Conservation (phyloP, 64 coral and sea anemone genomes). For the Dendrophyllia cribrosa region DNA sequence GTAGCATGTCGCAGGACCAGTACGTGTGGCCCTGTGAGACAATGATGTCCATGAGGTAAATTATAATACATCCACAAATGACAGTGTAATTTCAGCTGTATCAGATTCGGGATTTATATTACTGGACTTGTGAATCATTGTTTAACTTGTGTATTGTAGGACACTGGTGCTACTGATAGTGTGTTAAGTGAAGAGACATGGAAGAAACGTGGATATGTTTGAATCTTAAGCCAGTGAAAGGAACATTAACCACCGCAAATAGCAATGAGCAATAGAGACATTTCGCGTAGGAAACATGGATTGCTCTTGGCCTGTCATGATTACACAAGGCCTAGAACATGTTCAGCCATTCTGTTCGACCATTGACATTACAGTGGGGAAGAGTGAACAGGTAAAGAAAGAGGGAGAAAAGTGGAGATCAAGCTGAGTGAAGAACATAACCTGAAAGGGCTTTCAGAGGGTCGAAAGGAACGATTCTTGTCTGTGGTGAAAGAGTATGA, state of each 20-base stretch:
- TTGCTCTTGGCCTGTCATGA: slow-evolving; percentile 10
- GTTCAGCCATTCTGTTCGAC: neutral
- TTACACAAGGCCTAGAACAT: no score
- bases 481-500: neutral
- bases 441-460: neutral
- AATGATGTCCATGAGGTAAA: neutral
- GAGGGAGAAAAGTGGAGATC: no score
- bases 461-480: neutral
- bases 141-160: slow-evolving; percentile 4
- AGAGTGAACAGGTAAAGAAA: no score
- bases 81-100: slow-evolving; percentile 25
- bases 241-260: slow-evolving; percentile 47
- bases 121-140: slow-evolving; percentile 7
- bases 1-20: no score
- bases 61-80: neutral
- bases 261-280: slow-evolving; percentile 10
- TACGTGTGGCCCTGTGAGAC: neutral
- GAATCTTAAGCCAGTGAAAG: slow-evolving; percentile 2
- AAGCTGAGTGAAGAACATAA: neutral
- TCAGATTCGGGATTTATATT: slow-evolving; percentile 50
- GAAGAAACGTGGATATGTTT: neutral
- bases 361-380: neutral
- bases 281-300: neutral
- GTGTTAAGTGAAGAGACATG: neutral
- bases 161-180: slow-evolving; percentile 1